A percentile compares a stretch with the other conserved stretches of the same genome.
Conservation (phyloP, 2,113 vertebrate genomes). For the Podiceps cristatus region DNA sequence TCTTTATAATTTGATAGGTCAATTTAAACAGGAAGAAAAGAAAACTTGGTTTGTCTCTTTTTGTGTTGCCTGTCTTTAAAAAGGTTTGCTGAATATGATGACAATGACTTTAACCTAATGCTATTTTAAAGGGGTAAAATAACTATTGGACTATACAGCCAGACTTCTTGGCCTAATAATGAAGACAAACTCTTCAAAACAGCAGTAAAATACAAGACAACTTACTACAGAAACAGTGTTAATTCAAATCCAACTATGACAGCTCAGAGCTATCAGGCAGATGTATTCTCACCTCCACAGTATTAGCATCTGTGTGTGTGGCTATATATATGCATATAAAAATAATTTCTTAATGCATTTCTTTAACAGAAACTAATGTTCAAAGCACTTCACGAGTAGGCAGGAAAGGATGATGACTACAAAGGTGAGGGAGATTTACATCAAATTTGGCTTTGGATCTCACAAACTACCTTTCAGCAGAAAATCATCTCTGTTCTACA, state of each 20-base stretch:
- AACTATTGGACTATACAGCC: background rate
- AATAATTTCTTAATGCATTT: constrained; percentile 25
- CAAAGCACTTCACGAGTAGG: background rate
- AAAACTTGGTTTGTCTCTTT: background rate
- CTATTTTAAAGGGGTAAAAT: background rate
- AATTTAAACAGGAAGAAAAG: background rate
- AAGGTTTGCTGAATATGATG: background rate
- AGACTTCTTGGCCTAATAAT: background rate
- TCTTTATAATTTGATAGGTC: background rate
- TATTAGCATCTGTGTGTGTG: background rate
- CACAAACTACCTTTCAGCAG: background rate
- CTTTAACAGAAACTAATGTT: background rate
- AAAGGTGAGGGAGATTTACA: constrained; percentile 13
- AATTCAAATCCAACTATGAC: background rate
- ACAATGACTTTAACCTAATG: background rate
- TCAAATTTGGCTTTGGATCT: background rate
- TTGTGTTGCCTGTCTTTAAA: background rate
- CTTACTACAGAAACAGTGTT: background rate
- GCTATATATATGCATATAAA: background rate
- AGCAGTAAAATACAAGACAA: background rate
- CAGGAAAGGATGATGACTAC: background rate
- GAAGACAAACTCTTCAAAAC: constrained; percentile 6
- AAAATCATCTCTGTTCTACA: constrained; percentile 23
- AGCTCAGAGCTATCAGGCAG: background rate
- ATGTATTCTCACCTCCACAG: constrained; percentile 26